phyloP scores from a whole-genome alignment of 1,140 invertebrate genomes.

The Aphelinus certus region DNA sequence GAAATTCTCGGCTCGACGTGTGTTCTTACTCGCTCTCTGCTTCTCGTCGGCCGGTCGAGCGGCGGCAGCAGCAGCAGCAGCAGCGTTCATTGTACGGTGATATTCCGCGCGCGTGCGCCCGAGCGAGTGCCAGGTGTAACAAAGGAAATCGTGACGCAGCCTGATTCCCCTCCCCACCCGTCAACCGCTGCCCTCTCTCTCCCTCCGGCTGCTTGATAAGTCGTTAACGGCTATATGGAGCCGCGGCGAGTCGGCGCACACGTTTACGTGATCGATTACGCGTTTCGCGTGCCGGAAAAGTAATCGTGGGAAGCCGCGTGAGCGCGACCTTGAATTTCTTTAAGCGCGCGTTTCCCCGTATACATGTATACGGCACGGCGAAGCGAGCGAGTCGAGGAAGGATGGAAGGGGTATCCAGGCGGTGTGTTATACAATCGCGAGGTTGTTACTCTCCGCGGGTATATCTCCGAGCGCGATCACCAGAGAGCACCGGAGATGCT shows the following conservation, averaged over 20 bases:
- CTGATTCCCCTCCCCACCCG: neutral
- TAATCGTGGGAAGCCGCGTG: constrained; percentile 4
- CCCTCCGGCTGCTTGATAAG: neutral
- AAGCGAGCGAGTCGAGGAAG: too few species aligned
- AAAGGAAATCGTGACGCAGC: constrained; percentile 11
- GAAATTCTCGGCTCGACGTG: too few species aligned
- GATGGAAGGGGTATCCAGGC: too few species aligned
- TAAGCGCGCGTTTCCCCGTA: neutral
- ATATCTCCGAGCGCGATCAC: too few species aligned
- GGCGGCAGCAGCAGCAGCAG: neutral
- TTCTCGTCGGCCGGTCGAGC: neutral
- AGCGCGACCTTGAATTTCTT: constrained; percentile 19
- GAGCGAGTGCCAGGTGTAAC: constrained; percentile 5
- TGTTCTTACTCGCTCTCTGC: constrained; percentile 8
- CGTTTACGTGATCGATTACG: constrained; percentile 27
- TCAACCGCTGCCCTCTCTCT: neutral
- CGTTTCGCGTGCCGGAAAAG: constrained; percentile 11
- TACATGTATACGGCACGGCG: too few species aligned
- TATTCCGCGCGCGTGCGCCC: neutral
- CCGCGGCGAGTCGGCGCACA: neutral
- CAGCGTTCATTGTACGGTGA: constrained; percentile 5
- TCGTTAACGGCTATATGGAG: constrained; percentile 3
- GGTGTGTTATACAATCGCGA: too few species aligned
- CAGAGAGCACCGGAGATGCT: too few species aligned
- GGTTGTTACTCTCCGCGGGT: too few species aligned